Evolutionary conservation across 1,140 invertebrate species (phyloP), one percentile per base, ranked within the genome.

Genomic region (Carposina sasakii): DNA sequence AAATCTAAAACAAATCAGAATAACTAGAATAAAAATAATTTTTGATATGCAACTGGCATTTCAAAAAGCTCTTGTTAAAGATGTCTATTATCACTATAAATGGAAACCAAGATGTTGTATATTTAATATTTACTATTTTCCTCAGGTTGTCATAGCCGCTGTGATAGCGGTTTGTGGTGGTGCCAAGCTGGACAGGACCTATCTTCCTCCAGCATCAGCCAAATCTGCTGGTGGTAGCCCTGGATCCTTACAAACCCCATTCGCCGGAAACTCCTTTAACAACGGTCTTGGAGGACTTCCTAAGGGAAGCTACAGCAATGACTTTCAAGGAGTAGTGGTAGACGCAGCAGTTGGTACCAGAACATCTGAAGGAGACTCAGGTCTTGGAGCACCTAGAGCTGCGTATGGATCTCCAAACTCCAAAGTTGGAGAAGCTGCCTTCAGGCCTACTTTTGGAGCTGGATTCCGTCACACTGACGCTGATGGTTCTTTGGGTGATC

Each of bases 201-300:
- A 90, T 57, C 75, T 91, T 8, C 89, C 89, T 20, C 90, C 89
- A 9, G 67, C 85, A 30, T 78, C 83, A 19, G 88, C 88, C 1
- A 76, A 71, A 39, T 72, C 74, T 22, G 85, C 85, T 26, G 87
- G 86, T 13, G 87, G 88, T 12, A 67, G 39, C 12, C 49, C 61
- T 24, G 67, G 60, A 1, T 59, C 60, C n/a, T 54, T 81, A n/a
- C 62, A 73, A 56, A 42, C 60, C 20, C 69, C 74, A 12, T 56
- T 66, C 37, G 9, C 50, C 13, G 57, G 50, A 33, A 59, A 54
- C n/a, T 60, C 47, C 28, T 43, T 54, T 28, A 58, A 57, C 37
- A 60, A 69, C 52, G 69, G 54, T 8, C 43, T 47, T 8, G 54
- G 46, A 26, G 48, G 54, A 0, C 37, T 78, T 5, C 79, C 77